phyloP scores from a whole-genome alignment of 1,140 invertebrate species.

The Cephus cinctus region DNA sequence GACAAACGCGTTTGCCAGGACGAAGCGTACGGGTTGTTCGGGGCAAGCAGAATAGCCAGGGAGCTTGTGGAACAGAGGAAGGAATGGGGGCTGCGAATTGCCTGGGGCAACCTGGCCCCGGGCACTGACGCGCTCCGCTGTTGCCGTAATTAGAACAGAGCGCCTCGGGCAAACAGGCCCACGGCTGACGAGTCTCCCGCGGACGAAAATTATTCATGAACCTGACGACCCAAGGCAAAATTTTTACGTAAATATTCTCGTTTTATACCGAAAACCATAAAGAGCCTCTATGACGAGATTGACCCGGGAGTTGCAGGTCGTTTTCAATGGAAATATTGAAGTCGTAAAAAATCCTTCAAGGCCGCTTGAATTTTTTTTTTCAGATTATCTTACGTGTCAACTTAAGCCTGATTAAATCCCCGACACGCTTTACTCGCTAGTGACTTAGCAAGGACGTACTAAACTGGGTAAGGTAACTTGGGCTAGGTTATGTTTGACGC shows the following conservation, averaged over 20 bases:
- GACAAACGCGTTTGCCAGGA: no score
- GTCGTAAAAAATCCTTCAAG: background rate
- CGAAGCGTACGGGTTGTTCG: no score
- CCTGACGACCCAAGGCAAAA: constrained; percentile 37
- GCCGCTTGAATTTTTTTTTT: no score
- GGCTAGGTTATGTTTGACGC: no score
- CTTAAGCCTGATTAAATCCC: no score
- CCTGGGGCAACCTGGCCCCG: constrained; percentile 6
- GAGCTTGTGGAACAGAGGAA: constrained; percentile 1
- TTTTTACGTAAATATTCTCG: constrained; percentile 55
- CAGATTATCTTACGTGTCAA: no score
- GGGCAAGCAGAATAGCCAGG: constrained; percentile 1
- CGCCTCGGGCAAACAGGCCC: constrained; percentile 9
- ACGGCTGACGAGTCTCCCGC: constrained; percentile 24
- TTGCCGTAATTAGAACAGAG: constrained; percentile 30
- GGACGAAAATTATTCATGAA: constrained; percentile 57
- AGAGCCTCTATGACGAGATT: no score
- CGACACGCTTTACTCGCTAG: no score
- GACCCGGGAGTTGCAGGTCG: no score
- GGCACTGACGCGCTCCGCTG: constrained; percentile 22
- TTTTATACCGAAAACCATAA: no score
- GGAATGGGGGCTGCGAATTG: constrained; percentile 2
- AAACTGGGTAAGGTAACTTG: no score
- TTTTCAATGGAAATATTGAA: background rate
- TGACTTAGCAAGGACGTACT: no score